Conservation (phyloP, 2,113 vertebrate genomes). For the Mus pahari region DNA sequence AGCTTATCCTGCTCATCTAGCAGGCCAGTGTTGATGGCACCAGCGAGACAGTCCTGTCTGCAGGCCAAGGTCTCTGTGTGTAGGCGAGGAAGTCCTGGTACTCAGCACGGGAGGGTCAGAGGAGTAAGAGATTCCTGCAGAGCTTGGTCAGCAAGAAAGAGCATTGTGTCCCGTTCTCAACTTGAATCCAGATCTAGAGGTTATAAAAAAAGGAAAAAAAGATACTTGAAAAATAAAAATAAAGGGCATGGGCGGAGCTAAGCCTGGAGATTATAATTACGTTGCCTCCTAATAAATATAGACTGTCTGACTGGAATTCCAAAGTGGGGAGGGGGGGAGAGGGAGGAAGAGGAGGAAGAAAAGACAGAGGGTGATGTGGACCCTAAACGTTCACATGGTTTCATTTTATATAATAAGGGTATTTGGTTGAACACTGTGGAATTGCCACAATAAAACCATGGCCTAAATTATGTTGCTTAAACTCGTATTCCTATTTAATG, state of each 20-base stretch:
- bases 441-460: neutral
- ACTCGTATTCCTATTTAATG: neutral
- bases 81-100: no score
- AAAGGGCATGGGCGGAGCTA: neutral
- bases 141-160: neutral
- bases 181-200: neutral
- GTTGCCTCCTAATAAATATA: neutral
- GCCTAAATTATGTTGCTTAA: neutral
- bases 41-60: neutral
- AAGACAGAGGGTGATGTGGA: neutral
- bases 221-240: neutral
- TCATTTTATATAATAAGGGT: neutral
- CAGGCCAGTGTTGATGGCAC: neutral
- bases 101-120: neutral
- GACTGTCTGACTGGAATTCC: neutral
- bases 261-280: neutral
- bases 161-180: neutral
- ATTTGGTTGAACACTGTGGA: neutral
- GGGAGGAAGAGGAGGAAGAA: neutral
- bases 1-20: neutral
- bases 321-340: neutral
- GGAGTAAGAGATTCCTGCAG: neutral
- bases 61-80: conserved; percentile 41
- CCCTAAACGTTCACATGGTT: neutral
- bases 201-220: neutral